phyloP scores from a whole-genome alignment of 2,113 vertebrate genomes.

The Empidonax alnorum region DNA sequence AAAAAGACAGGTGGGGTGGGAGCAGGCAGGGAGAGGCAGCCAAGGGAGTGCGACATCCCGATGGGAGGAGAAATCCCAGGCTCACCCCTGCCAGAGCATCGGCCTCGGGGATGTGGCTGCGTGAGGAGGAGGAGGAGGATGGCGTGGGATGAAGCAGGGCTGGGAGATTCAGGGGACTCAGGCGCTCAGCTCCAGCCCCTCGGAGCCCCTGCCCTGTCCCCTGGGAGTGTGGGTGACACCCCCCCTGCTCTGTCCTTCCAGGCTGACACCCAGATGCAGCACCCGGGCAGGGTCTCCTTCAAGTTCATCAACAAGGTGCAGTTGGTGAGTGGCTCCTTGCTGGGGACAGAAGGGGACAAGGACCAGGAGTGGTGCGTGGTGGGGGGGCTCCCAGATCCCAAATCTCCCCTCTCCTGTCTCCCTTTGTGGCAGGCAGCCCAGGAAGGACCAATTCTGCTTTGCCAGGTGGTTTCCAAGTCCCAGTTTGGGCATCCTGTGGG shows the following conservation, averaged over 20 bases:
- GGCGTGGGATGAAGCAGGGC: not conserved
- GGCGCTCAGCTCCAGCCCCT: not conserved
- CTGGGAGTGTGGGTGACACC: not conserved
- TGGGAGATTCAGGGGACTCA: not conserved
- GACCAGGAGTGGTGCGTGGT: not conserved
- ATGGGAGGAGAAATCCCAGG: not conserved
- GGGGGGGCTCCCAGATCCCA: too few relatives aligned
- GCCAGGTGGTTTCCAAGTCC: not conserved
- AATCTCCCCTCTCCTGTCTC: fast-evolving
- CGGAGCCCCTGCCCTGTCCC: not conserved
- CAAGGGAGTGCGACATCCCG: fast-evolving
- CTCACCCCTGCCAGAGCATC: not conserved
- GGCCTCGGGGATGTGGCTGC: not conserved
- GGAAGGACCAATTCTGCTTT: not conserved
- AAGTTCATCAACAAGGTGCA: conserved; percentile 63
- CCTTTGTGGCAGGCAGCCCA: not conserved
- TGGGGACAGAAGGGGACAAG: not conserved
- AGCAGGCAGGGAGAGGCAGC: not conserved
- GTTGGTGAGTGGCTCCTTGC: conserved; percentile 70
- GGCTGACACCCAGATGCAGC: conserved; percentile 81
- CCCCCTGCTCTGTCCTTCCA: conserved; percentile 40
- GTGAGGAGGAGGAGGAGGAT: not conserved
- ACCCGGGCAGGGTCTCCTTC: conserved; percentile 65
- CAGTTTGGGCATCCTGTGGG: not conserved
- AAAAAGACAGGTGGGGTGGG: not conserved